Base-by-base conservation (phyloP, 35 echinoderm and acorn worm species). In the Diadema setosum region DNA sequence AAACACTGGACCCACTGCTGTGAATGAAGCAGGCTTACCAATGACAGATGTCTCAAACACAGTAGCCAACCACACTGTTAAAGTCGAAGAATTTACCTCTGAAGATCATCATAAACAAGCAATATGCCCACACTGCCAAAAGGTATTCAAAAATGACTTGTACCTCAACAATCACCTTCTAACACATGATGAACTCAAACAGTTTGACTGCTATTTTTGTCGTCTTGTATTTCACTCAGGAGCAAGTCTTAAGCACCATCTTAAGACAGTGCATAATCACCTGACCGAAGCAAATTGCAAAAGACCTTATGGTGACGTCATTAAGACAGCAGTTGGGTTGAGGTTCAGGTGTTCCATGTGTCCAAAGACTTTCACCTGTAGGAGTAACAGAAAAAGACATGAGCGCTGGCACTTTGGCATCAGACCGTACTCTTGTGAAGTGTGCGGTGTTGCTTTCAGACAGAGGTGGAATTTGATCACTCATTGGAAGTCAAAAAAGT, bases 181-280 rank as follows among this genome's bases (percentile, higher is more conserved):
- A 9, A 35, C 73, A 41, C 73, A 78, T 36, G 20, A 41, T 20
- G 73, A 78, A 18, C 40, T 78, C 33, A 26, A 39, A 32, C 24
- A 78, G 73, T 78, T 78, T 78, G 73, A 78, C 21, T 78, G 73
- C 37, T 78, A 35, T 36, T 78, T 41, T 23, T 78, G 73, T 78
- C 73, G 73, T 44, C 73, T 35, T 34, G n/a, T 44, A 26, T 78
- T 78, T 18, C 73, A 33, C 39, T n/a, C 73, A 42, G 40, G 73
- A 41, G 40, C 33, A 12, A 41, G 27, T 14, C 40, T 78, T 0
- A 39, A 78, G 37, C 17, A 42, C 24, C 73, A 78, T 36, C 36
- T 78, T 5, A 11, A 9, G 15, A 25, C 73, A 42, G 14, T n/a
- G 29, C 73, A 78, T 44, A 23, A 12, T 5, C 35, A 78, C 39